Evolutionary conservation across 2,113 vertebrate genomes (phyloP).

Genomic region (Lamprologus sp.): DNA sequence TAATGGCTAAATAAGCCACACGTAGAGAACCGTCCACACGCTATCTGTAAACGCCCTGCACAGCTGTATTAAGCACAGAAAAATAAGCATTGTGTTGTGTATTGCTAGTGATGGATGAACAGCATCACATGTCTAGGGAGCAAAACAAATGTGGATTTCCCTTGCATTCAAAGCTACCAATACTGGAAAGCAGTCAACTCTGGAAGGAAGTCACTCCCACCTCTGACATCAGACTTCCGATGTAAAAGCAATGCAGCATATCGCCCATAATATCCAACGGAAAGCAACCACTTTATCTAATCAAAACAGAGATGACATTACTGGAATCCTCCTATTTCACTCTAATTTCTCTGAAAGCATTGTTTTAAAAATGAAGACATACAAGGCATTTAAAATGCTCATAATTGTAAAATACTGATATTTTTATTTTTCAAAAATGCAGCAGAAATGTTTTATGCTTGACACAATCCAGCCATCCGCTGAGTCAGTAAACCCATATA

Average conservation of each 20-base stretch:
- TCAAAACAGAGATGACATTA: not conserved
- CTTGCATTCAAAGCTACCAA: not conserved
- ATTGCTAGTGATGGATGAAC: not conserved
- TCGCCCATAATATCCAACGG: not conserved
- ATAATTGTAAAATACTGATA: conserved; percentile 85
- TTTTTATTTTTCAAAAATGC: conserved; percentile 94
- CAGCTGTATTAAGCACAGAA: not conserved
- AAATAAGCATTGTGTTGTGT: not conserved
- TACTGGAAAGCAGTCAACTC: not conserved
- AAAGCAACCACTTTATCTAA: not conserved
- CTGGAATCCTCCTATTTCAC: not conserved
- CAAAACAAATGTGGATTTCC: fast-evolving
- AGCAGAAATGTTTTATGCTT: conserved; percentile 91
- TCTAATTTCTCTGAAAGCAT: not conserved
- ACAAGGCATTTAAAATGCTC: conserved; percentile 40
- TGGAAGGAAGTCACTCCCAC: not conserved
- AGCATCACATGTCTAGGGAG: not conserved
- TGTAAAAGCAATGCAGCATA: not conserved
- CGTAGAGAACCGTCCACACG: not conserved
- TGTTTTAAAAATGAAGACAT: conserved; percentile 15
- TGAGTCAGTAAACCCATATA: conserved; percentile 85
- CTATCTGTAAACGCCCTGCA: too few species aligned
- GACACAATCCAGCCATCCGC: conserved; percentile 87
- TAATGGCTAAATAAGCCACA: not conserved
- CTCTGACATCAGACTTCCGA: not conserved